These are phyloP conservation scores for Capreolus pygargus DNA, from an alignment of 2,113 vertebrate species.

Conservation along the genomic window DNA sequence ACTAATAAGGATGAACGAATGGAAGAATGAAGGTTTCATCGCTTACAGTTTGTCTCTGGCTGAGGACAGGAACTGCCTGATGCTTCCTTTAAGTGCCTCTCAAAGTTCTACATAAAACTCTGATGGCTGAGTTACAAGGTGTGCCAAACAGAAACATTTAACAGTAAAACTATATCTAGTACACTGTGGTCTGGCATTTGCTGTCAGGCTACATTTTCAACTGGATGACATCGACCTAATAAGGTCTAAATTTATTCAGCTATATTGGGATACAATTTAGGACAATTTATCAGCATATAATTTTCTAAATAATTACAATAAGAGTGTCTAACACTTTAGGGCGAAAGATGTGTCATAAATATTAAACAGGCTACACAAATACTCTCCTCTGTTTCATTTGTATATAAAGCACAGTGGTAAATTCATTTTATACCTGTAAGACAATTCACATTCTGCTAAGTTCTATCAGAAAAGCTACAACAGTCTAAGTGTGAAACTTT, in stretches of 20 bases:
- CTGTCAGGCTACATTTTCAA: neutral
- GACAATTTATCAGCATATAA: slow-evolving; percentile 7
- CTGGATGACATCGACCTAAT: slow-evolving; percentile 26
- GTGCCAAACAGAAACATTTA: neutral
- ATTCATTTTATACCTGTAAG: neutral
- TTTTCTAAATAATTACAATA: slow-evolving; percentile 56
- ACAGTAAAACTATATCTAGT: neutral
- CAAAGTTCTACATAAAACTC: neutral
- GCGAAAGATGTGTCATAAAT: slow-evolving; percentile 19
- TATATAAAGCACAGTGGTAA: neutral
- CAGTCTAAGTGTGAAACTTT: neutral
- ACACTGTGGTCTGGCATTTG: neutral
- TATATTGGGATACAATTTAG: slow-evolving; percentile 37
- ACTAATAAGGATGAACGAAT: neutral
- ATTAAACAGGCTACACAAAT: slow-evolving; percentile 18
- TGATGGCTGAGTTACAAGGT: neutral
- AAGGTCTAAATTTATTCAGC: slow-evolving; percentile 38
- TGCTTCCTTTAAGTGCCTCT: neutral
- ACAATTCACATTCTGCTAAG: neutral
- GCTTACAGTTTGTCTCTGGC: neutral
- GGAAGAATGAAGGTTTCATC: neutral
- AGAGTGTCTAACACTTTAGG: neutral
- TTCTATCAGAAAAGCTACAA: neutral
- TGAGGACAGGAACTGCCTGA: neutral
- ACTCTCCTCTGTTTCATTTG: slow-evolving; percentile 6